Conservation (phyloP, 1,140 invertebrate species). For the Atta cephalotes region DNA sequence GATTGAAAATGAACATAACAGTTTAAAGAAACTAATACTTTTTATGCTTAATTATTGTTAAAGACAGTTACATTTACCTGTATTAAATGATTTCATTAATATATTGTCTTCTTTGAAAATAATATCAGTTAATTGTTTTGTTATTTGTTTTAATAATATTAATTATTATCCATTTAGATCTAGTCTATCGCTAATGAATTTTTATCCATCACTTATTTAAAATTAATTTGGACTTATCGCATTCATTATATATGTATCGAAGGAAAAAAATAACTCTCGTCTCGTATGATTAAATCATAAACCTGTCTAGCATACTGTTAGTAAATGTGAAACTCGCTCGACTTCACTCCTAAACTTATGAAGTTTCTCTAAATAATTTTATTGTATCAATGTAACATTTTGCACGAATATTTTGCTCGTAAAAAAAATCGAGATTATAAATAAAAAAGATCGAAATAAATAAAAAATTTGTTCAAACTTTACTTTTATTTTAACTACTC, state of each 20-base stretch:
- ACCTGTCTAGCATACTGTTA: not conserved
- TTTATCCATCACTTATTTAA: not conserved
- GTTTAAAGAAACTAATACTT: not conserved
- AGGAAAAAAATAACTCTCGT: not conserved
- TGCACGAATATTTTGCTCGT: not conserved
- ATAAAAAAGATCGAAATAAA: slow-evolving; percentile 13
- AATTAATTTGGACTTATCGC: not conserved
- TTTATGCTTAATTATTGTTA: not conserved
- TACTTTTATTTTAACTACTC: not conserved
- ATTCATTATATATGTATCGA: not conserved
- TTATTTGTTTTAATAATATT: not conserved
- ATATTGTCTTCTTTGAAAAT: not conserved
- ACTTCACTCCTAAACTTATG: not conserved
- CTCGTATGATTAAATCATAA: slow-evolving; percentile 6
- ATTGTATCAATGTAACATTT: not conserved
- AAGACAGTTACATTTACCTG: not conserved
- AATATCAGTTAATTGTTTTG: not conserved
- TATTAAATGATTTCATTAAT: not conserved
- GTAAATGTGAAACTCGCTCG: not conserved
- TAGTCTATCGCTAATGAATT: not conserved
- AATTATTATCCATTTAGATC: not conserved
- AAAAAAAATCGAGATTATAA: not conserved
- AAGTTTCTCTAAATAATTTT: slow-evolving; percentile 18
- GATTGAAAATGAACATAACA: not conserved
- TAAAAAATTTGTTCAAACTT: not conserved